A percentile compares a stretch with the other conserved stretches of the same genome.
These are phyloP conservation scores for Ammodytes dubius DNA, from an alignment of 2,113 vertebrate genomes.

Conservation along the genomic window DNA sequence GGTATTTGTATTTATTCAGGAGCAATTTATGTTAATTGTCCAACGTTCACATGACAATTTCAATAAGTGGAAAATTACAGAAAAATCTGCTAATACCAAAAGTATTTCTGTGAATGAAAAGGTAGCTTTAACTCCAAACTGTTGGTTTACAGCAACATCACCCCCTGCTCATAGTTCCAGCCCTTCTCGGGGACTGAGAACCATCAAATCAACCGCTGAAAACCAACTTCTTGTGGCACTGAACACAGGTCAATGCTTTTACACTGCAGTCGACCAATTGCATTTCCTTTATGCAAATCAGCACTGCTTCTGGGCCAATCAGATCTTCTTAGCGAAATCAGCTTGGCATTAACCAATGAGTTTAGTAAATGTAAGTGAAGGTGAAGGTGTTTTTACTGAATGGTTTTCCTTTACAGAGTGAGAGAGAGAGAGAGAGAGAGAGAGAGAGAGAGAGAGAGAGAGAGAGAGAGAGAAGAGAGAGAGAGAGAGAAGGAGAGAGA, in stretches of 20 bases:
- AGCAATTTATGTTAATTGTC: background rate
- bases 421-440: slow-evolving; percentile 67
- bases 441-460: slow-evolving; percentile 67
- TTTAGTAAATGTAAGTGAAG: slow-evolving; percentile 39
- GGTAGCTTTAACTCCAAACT: background rate
- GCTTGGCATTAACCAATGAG: slow-evolving; percentile 51
- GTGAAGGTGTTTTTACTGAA: slow-evolving; percentile 78
- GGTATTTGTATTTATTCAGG: too few species aligned
- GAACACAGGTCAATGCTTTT: slow-evolving; percentile 78
- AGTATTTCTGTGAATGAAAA: background rate
- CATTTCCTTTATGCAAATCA: slow-evolving; percentile 78
- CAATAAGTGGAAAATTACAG: background rate
- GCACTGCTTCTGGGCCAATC: slow-evolving; percentile 43
- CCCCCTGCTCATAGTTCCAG: slow-evolving; percentile 26
- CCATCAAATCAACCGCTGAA: slow-evolving; percentile 65
- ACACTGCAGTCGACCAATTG: slow-evolving; percentile 82
- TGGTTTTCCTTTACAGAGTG: slow-evolving; percentile 71
- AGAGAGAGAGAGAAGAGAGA: slow-evolving; percentile 61
- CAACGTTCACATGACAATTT: background rate
- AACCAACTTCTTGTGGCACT: slow-evolving; percentile 71
- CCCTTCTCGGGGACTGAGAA: slow-evolving; percentile 11
- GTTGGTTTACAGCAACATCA: background rate
- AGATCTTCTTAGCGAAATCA: slow-evolving; percentile 66
- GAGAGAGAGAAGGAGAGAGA: slow-evolving; percentile 69
- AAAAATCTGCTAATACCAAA: background rate